Percentiles rank a stretch among this genome's conserved stretches.
Conservation (phyloP, 2,797 vertebrate genomes). For the Lindbergichthys nudifrons region DNA sequence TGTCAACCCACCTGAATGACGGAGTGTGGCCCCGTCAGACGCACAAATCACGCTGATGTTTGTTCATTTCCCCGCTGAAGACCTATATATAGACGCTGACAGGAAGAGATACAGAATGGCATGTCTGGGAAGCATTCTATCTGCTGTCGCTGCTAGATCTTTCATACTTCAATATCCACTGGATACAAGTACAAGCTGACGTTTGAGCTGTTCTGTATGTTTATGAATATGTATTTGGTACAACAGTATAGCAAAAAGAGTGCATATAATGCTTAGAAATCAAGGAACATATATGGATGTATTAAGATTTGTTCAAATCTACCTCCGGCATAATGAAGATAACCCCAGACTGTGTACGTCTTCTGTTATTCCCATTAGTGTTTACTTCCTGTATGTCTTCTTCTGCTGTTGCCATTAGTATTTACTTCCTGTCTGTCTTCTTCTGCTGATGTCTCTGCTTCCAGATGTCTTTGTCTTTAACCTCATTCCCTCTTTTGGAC, state of each 20-base stretch:
- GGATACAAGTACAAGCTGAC: not conserved
- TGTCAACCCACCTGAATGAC: constrained; percentile 56
- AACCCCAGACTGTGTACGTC: no score
- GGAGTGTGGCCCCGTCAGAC: constrained; percentile 47
- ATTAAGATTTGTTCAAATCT: no score
- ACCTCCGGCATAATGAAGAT: no score
- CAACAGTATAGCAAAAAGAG: not conserved
- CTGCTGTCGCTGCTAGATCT: constrained; percentile 7
- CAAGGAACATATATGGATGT: not conserved
- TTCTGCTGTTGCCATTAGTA: no score
- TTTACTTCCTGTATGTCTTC: no score
- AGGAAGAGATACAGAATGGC: constrained; percentile 13
- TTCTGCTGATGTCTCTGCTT: no score
- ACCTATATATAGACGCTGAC: constrained; percentile 25
- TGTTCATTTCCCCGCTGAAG: constrained; percentile 48
- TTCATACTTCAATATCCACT: constrained; percentile 8
- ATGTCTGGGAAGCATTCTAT: constrained; percentile 27
- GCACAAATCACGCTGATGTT: constrained; percentile 41
- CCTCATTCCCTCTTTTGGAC: no score
- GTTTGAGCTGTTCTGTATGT: not conserved
- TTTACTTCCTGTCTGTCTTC: no score
- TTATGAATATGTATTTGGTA: constrained; percentile 8
- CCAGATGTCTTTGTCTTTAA: no score
- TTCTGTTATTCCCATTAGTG: no score
- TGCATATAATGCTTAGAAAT: not conserved